Conservation (phyloP, 2,113 vertebrate species). For the Austrofundulus limnaeus region DNA sequence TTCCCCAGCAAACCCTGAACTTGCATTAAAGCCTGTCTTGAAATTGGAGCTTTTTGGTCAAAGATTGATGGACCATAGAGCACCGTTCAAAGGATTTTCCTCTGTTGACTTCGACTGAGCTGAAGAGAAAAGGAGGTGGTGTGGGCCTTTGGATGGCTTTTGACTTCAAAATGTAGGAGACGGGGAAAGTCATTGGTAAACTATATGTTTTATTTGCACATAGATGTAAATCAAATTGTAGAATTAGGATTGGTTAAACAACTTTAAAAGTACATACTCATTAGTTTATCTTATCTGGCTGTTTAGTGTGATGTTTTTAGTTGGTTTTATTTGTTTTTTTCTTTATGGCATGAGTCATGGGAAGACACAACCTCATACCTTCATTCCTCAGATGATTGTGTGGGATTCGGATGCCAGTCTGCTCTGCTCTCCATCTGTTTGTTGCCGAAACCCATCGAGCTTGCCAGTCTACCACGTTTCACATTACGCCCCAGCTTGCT, state of each 20-base stretch:
- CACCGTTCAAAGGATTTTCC: too few relatives aligned
- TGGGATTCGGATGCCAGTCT: constrained; percentile 6
- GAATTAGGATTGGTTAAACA: too few relatives aligned
- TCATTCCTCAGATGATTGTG: constrained; percentile 23
- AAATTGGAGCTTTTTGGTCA: constrained; percentile 7
- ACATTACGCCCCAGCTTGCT: constrained; percentile 42
- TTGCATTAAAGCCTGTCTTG: not conserved
- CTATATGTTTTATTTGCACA: too few relatives aligned
- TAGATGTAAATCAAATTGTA: too few relatives aligned
- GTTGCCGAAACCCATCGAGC: constrained; percentile 26
- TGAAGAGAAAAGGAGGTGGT: too few relatives aligned
- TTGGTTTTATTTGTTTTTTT: not conserved
- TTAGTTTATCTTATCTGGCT: too few relatives aligned
- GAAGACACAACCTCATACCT: not conserved
- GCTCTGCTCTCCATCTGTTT: constrained; percentile 37
- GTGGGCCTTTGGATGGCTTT: too few relatives aligned
- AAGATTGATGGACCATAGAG: not conserved
- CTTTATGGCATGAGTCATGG: not conserved
- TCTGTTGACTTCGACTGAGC: too few relatives aligned
- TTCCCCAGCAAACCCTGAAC: too few relatives aligned
- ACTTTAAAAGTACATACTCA: too few relatives aligned
- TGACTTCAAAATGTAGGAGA: too few relatives aligned
- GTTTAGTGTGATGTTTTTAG: not conserved
- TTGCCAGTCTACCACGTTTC: constrained; percentile 35
- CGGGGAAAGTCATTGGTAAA: too few relatives aligned